phyloP scores from a whole-genome alignment of 2,888 invertebrate species.

The Thumatha senex region DNA sequence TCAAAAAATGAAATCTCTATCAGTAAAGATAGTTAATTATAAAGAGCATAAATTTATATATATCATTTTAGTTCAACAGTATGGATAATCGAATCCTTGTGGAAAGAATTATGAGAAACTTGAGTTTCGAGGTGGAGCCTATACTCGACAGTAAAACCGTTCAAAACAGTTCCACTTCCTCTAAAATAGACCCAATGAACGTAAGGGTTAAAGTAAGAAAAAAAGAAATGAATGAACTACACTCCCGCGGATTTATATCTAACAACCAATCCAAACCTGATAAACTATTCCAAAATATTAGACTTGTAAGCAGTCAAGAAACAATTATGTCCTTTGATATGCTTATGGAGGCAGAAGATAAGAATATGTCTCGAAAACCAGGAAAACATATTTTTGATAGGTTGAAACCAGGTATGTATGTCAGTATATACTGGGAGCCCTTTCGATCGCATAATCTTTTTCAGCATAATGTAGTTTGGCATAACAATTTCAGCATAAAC shows the following conservation, averaged over 20 bases:
- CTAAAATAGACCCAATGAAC: constrained; percentile 54
- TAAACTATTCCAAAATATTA: constrained; percentile 44
- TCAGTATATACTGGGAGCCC: too few relatives aligned
- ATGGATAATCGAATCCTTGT: constrained; percentile 48
- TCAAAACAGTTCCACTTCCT: constrained; percentile 21
- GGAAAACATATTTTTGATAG: constrained; percentile 24
- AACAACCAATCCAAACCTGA: constrained; percentile 25
- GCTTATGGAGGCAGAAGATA: constrained; percentile 54
- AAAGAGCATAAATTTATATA: too few relatives aligned
- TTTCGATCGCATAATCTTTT: too few relatives aligned
- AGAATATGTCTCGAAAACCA: constrained; percentile 43
- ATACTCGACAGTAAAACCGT: constrained; percentile 45
- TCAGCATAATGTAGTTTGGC: too few relatives aligned
- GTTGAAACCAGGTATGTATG: constrained; percentile 15
- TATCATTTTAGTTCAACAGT: constrained; percentile 26
- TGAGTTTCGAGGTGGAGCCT: constrained; percentile 65
- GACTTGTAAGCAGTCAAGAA: constrained; percentile 62
- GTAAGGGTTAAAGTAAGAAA: constrained; percentile 66
- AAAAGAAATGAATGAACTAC: constrained; percentile 32
- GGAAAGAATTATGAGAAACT: constrained; percentile 51
- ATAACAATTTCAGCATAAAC: too few relatives aligned
- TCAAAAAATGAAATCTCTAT: too few relatives aligned
- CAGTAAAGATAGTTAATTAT: too few relatives aligned
- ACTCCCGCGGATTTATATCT: constrained; percentile 28
- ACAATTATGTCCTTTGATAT: constrained; percentile 71